A percentile compares a stretch with the other conserved stretches of the same genome.
Evolutionary conservation across 2,113 vertebrate genomes (phyloP).

Genomic region (Phrynosoma blainvillii): DNA sequence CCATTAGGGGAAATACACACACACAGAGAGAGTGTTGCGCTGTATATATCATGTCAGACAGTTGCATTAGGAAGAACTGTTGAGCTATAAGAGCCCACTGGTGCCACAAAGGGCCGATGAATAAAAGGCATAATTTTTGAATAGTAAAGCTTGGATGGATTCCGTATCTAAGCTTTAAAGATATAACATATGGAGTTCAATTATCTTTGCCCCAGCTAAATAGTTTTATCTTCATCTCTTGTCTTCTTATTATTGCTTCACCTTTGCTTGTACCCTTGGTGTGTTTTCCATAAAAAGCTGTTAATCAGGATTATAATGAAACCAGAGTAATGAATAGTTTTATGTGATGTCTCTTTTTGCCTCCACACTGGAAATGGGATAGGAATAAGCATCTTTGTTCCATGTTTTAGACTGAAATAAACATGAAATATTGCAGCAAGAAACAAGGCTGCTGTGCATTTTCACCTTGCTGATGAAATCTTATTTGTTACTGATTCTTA

Average conservation of each 20-base stretch:
- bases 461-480: constrained; percentile 10
- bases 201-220: constrained; percentile 20
- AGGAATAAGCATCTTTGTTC: constrained; percentile 1
- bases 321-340: constrained; percentile 17
- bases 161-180: constrained; percentile 9
- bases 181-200: constrained; percentile 19
- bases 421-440: constrained; percentile 32
- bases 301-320: constrained; percentile 41
- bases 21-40: neutral
- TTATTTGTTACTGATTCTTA: constrained; percentile 16
- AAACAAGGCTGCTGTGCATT: constrained; percentile 11
- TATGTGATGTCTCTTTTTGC: neutral
- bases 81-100: neutral
- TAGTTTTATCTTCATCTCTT: constrained; percentile 11
- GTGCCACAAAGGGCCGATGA: neutral
- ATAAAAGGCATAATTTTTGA: neutral
- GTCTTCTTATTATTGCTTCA: constrained; percentile 2
- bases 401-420: constrained; percentile 38
- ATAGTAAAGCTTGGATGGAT: neutral
- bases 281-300: constrained; percentile 13
- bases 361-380: constrained; percentile 13
- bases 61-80: neutral
- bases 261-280: neutral
- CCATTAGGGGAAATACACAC: neutral
- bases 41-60: neutral